Percentiles rank a stretch among this genome's conserved stretches.
Conservation (phyloP, 1,140 invertebrate genomes). For the Brachionus rubens region DNA sequence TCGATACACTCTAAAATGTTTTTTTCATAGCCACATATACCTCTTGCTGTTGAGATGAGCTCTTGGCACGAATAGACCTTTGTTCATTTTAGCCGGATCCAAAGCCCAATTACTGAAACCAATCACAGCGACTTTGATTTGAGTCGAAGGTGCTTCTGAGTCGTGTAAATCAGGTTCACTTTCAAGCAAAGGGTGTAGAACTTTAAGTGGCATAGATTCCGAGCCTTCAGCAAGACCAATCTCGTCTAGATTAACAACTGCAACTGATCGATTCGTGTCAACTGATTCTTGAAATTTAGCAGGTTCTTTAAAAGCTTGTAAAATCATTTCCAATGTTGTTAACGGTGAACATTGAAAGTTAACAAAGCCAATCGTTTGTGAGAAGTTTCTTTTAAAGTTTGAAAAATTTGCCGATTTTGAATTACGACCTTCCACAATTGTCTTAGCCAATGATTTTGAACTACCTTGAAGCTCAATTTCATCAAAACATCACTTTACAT, state of each 20-base stretch:
- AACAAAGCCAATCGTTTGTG: too few species aligned
- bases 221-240: conserved; percentile 55
- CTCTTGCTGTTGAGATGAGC: conserved; percentile 53
- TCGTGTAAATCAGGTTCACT: conserved; percentile 48
- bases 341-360: conserved; percentile 56
- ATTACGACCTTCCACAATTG: conserved; percentile 53
- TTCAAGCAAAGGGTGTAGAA: conserved; percentile 50
- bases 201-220: conserved; percentile 55
- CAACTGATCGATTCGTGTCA: conserved; percentile 52
- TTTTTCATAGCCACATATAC: conserved; percentile 51
- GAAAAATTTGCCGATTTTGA: conserved; percentile 51
- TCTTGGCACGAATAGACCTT: conserved; percentile 54
- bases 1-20: conserved; percentile 48
- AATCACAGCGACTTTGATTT: conserved; percentile 53
- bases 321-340: conserved; percentile 54
- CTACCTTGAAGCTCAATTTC: conserved; percentile 54
- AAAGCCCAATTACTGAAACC: conserved; percentile 58
- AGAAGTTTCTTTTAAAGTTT: conserved; percentile 51
- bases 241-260: conserved; percentile 56
- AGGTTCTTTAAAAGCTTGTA: conserved; percentile 52
- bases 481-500: conserved; percentile 52
- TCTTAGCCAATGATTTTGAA: conserved; percentile 55
- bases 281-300: conserved; percentile 49
- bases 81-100: conserved; percentile 57
- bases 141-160: not conserved